Conservation (phyloP, 2,888 invertebrate species). For the Tubulanus polymorphus region DNA sequence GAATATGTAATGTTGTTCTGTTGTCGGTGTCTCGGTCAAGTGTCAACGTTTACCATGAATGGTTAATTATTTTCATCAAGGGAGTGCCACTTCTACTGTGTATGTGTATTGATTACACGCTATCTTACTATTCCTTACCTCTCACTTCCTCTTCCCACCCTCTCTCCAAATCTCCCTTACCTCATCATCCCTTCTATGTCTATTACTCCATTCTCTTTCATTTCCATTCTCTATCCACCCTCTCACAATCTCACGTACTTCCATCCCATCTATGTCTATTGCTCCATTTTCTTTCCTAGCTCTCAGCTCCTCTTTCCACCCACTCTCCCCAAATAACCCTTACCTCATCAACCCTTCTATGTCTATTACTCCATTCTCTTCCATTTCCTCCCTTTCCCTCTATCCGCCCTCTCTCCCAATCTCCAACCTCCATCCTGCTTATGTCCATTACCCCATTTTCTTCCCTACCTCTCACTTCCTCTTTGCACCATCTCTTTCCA, state of each 20-base stretch:
- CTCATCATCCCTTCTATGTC: slow-evolving; percentile 6
- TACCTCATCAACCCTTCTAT: no score
- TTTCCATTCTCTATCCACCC: neutral
- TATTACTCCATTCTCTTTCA: slow-evolving; percentile 2
- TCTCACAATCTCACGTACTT: neutral
- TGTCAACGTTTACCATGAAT: no score
- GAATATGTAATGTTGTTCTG: no score
- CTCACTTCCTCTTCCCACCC: slow-evolving; percentile 2
- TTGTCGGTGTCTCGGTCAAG: no score
- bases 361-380: no score
- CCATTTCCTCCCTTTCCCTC: neutral
- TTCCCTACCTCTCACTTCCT: slow-evolving; percentile 1
- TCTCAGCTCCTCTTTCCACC: slow-evolving; percentile 15
- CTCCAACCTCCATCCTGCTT: neutral
- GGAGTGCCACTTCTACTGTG: no score
- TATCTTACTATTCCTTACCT: neutral
- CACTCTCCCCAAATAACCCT: no score
- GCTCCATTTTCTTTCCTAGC: slow-evolving; percentile 13
- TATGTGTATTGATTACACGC: no score
- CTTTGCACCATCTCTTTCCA: neutral
- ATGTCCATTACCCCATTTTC: neutral
- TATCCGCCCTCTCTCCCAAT: neutral
- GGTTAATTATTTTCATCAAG: no score
- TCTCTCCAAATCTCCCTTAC: neutral
- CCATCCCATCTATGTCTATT: slow-evolving; percentile 10